These are phyloP conservation scores for Episyrphus balteatus DNA, from an alignment of 1,140 invertebrate species.

Conservation along the genomic window DNA sequence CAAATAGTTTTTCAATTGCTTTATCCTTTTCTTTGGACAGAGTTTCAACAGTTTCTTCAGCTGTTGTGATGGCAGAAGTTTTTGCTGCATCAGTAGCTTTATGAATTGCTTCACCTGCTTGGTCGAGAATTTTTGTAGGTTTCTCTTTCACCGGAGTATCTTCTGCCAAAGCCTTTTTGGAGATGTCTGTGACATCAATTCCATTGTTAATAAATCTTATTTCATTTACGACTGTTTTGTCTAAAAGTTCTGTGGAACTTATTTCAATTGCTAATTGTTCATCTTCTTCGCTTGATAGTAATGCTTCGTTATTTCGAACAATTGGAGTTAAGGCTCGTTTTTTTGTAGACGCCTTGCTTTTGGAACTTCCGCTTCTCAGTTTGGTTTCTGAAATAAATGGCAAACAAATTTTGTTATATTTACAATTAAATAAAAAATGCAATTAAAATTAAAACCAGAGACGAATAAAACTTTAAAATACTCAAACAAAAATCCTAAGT, in stretches of 20 bases:
- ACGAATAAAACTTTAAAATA: too few species aligned
- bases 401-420: too few species aligned
- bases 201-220: conserved; percentile 35
- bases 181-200: conserved; percentile 31
- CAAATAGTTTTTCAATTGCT: neutral
- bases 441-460: too few species aligned
- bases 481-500: too few species aligned
- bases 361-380: too few species aligned
- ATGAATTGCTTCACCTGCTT: neutral
- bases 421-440: too few species aligned
- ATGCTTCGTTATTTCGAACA: too few species aligned
- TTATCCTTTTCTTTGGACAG: neutral
- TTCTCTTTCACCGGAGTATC: neutral
- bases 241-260: conserved; percentile 23
- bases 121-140: neutral
- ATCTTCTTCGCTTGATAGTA: conserved; percentile 27
- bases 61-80: neutral
- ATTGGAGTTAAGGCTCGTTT: too few species aligned
- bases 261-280: conserved; percentile 30
- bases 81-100: neutral
- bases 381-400: too few species aligned
- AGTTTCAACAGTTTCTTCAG: neutral
- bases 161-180: conserved; percentile 6
- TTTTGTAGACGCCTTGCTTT: too few species aligned
- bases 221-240: conserved; percentile 28